Conservation (phyloP, 64 coral and sea anemone species). For the Catalaphyllia jardinei region DNA sequence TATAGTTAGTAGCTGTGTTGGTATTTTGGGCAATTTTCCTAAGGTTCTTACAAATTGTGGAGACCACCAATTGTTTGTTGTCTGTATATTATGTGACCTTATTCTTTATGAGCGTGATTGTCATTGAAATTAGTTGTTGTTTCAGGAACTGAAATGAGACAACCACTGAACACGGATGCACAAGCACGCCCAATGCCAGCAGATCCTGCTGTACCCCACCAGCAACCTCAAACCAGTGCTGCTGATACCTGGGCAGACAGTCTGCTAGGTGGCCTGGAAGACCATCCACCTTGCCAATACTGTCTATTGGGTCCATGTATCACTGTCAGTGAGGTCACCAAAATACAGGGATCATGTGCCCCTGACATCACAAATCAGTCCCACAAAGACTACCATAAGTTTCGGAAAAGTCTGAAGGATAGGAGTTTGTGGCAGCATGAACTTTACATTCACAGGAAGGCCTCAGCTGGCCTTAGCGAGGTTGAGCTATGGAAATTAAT, state of each 20-base stretch:
- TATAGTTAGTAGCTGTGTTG: no score
- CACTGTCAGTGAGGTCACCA: background rate
- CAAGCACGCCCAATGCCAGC: no score
- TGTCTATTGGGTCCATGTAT: slow-evolving; percentile 34
- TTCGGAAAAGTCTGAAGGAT: slow-evolving; percentile 24
- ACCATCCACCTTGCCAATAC: slow-evolving; percentile 2
- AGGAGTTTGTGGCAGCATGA: slow-evolving; percentile 40
- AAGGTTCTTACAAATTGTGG: no score
- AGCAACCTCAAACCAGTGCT: no score
- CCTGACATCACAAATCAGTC: slow-evolving; percentile 8
- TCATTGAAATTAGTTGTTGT: no score
- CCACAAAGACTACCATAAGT: slow-evolving; percentile 14
- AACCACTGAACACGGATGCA: no score
- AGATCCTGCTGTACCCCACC: no score
- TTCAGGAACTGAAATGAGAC: no score
- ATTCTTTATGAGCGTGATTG: no score
- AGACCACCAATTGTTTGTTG: no score
- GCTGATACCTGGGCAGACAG: background rate
- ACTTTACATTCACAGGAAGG: background rate
- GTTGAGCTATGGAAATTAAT: slow-evolving; percentile 34
- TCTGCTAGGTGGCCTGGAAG: background rate
- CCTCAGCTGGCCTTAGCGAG: slow-evolving; percentile 27
- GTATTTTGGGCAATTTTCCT: no score
- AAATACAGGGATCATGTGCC: slow-evolving; percentile 23
- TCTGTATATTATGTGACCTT: no score